Evolutionary conservation across 1,140 invertebrate genomes (phyloP), one percentile per base, ranked within the genome.

Genomic region (Coenobita brevimanus): DNA sequence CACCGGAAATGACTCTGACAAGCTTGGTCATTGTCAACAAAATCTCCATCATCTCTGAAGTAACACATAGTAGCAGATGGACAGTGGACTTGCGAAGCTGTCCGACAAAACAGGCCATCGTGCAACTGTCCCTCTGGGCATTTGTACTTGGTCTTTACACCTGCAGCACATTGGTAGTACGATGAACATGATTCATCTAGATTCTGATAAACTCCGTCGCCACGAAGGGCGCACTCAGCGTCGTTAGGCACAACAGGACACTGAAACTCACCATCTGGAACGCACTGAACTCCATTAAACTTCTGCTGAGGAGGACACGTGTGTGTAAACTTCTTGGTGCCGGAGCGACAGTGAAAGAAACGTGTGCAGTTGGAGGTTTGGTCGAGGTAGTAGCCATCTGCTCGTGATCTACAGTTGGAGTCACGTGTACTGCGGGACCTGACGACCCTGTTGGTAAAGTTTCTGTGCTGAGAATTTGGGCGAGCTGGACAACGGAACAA

Each of bases 401-500:
- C 46, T 3, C 54, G 50, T 24, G 82, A 76, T 27, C n/a, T 33
- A 43, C 82, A 84, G 64, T 71, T 21, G 30, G 24, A 0, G 30
- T 84, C 71, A 8, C 8, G 43, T n/a, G 80, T 69, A 15, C 79
- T 21, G 13, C 60, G 79, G 33, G 76, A 73, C 10, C 85, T 60
- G 13, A 62, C 67, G 0, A 81, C 85, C n/a, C 76, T 67, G 78
- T 87, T 87, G 15, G 84, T 87, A 3, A 87, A 46, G 76, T 87
- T 87, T n/a, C 82, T 76, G 2, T 75, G 30, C 6, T 41, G 76
- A 15, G 50, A 62, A n/a, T 64, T 36, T 36, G 50, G 17, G 64
- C 50, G 41, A 27, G 21, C 24, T 3, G 94, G 93, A 82, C 94
- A 94, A 0, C 92, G 90, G 89, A 93, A 94, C 73, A 92, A 91